Base-by-base conservation (phyloP, 2,888 invertebrate genomes). In the Xestia c-nigrum region DNA sequence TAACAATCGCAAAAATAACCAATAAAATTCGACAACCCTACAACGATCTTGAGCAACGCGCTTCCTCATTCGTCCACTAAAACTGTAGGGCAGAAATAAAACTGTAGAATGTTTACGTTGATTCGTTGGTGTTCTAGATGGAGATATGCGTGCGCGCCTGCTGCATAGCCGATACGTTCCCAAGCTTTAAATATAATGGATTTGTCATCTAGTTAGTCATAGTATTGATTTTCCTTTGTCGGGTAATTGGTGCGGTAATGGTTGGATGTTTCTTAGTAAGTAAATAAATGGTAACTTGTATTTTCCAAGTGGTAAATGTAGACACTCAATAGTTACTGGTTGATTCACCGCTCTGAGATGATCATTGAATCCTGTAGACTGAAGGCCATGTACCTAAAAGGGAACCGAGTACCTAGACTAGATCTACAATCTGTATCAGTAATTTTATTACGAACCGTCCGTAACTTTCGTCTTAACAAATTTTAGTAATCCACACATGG, bases 51-150 rank as follows among this genome's bases (percentile, higher is more conserved):
- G 64, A 69, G 81, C 63, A 73, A 47, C 86, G 40, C 65, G 76
- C 76, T 81, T 86, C 87, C 86, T 86, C 77, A 87, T 87, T 87
- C 80, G 69, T 76, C n/a, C 73, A 71, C 77, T 85, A 85, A 86
- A 87, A 77, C 59, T 83, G 76, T 70, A 72, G 3, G 43, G 66
- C 74, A 74, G 72, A 79, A 80, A 82, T 85, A 87, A 85, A 86
- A 82, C 72, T 82, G 61, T 72, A 40, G 65, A 74, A 84, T 72
- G 65, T 86, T 81, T 76, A 80, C 70, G 77, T 55, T 38, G n/a
- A 83, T 86, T 76, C 73, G 84, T 83, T 68, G 73, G 59, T 77
- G 85, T 83, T 86, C 61, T 76, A 74, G 69, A 72, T 75, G 71
- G 46, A 63, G 68, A 75, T 77, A 78, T 65, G 70, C 55, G 43